phyloP scores from a whole-genome alignment of 2,888 invertebrate genomes.

The Ptilodon capucinus region DNA sequence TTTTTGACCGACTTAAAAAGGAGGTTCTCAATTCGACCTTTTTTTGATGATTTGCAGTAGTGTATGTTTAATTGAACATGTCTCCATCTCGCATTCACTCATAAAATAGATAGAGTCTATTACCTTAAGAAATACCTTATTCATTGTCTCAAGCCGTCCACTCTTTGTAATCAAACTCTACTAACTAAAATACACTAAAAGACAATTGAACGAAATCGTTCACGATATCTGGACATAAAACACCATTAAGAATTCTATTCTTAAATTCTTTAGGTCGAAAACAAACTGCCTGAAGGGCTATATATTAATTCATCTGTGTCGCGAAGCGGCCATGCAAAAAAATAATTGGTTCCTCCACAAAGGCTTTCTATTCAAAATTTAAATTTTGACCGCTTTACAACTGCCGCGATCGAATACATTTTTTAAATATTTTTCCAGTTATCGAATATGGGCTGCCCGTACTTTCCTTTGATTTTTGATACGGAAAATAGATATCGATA shows the following conservation, averaged over 20 bases:
- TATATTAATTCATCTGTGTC: constrained; percentile 68
- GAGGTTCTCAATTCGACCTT: too few species aligned
- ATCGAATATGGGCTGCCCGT: too few species aligned
- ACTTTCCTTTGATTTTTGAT: too few species aligned
- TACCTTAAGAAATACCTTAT: too few species aligned
- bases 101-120: too few species aligned
- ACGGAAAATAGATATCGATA: too few species aligned
- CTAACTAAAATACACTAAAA: constrained; percentile 5
- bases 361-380: constrained; percentile 60
- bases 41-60: too few species aligned
- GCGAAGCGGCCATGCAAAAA: constrained; percentile 69
- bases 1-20: too few species aligned
- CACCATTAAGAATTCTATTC: constrained; percentile 29
- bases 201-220: constrained; percentile 18
- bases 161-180: not conserved
- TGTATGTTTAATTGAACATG: too few species aligned
- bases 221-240: constrained; percentile 23
- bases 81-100: too few species aligned
- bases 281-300: constrained; percentile 58
- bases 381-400: constrained; percentile 35
- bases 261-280: constrained; percentile 50
- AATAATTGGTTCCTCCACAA: constrained; percentile 72
- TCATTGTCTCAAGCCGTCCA: not conserved
- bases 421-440: constrained; percentile 10
- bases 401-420: constrained; percentile 7